Conservation (phyloP, 1,140 invertebrate genomes). For the Dinothrombium tinctorium region DNA sequence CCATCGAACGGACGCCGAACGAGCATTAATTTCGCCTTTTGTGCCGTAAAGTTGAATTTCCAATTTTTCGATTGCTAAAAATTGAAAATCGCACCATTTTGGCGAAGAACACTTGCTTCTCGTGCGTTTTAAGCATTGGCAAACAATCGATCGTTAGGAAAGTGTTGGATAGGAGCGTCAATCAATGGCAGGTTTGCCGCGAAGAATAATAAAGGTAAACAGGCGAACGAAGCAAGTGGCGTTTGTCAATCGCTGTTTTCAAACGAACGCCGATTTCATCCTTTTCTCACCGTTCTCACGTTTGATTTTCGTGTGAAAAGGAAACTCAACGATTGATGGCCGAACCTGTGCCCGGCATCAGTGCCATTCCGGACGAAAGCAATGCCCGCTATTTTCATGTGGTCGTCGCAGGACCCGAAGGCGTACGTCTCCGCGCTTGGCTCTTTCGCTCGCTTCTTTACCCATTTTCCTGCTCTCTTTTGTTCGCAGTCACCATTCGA, state of each 20-base stretch:
- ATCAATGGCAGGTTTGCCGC: slow-evolving; percentile 21
- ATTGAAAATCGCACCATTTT: too few species aligned
- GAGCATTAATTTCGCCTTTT: too few species aligned
- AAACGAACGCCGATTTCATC: background rate
- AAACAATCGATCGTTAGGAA: too few species aligned
- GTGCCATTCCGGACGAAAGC: slow-evolving; percentile 74
- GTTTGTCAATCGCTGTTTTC: background rate
- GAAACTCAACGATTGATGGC: slow-evolving; percentile 96
- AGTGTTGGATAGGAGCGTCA: too few species aligned
- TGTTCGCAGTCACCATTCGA: slow-evolving; percentile 40
- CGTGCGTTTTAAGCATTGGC: too few species aligned
- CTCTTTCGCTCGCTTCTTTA: slow-evolving; percentile 1
- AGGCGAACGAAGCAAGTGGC: background rate
- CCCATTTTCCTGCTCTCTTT: slow-evolving; percentile 11
- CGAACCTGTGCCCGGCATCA: slow-evolving; percentile 90
- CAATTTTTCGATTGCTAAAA: too few species aligned
- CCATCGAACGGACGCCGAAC: too few species aligned
- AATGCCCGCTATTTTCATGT: slow-evolving; percentile 96
- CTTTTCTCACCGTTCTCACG: background rate
- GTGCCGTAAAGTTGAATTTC: too few species aligned
- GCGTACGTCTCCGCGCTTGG: slow-evolving; percentile 20
- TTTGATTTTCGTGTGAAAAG: slow-evolving; percentile 17
- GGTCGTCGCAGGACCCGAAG: slow-evolving; percentile 45
- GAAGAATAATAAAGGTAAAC: slow-evolving; percentile 23
- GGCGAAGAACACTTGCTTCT: too few species aligned